A percentile compares a stretch with the other conserved stretches of the same genome.
phyloP scores from a whole-genome alignment of 2,113 vertebrate species.

The Clarias gariepinus region DNA sequence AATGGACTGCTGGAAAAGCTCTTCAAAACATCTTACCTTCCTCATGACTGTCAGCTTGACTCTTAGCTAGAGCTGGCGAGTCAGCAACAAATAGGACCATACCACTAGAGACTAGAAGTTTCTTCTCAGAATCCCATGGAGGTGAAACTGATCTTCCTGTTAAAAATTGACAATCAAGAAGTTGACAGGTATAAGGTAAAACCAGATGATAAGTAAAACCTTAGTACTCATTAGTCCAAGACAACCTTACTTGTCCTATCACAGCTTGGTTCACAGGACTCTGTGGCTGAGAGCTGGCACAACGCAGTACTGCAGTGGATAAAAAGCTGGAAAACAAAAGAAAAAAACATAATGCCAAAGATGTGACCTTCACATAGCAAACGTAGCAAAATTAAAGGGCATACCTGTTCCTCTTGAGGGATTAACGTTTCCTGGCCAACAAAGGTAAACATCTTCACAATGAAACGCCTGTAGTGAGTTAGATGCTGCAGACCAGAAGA shows the following conservation, averaged over 20 bases:
- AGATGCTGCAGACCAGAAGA: constrained; percentile 63
- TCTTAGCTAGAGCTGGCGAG: not conserved
- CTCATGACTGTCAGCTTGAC: not conserved
- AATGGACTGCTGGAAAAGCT: not conserved
- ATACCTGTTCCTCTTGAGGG: constrained; percentile 59
- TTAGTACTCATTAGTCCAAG: not conserved
- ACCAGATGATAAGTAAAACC: no score
- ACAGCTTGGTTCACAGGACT: constrained; percentile 64
- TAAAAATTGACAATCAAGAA: not conserved
- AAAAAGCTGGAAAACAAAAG: constrained; percentile 58
- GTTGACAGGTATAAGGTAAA: not conserved
- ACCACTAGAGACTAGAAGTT: constrained; percentile 63
- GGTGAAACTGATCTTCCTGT: constrained; percentile 57
- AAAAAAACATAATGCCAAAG: not conserved
- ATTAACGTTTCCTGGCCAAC: constrained; percentile 47
- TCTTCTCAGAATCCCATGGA: constrained; percentile 19
- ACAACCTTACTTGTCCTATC: constrained; percentile 64
- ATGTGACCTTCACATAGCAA: not conserved
- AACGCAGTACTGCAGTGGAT: constrained; percentile 68
- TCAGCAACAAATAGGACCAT: constrained; percentile 56
- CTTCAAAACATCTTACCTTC: constrained; percentile 16
- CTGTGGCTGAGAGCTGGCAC: constrained; percentile 59
- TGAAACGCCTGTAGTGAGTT: constrained; percentile 70
- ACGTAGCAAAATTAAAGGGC: not conserved
- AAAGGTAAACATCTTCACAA: constrained; percentile 70